A percentile compares a stretch with the other conserved stretches of the same genome.
Conservation (phyloP, 1,140 invertebrate species). For the Pomacea maculata region DNA sequence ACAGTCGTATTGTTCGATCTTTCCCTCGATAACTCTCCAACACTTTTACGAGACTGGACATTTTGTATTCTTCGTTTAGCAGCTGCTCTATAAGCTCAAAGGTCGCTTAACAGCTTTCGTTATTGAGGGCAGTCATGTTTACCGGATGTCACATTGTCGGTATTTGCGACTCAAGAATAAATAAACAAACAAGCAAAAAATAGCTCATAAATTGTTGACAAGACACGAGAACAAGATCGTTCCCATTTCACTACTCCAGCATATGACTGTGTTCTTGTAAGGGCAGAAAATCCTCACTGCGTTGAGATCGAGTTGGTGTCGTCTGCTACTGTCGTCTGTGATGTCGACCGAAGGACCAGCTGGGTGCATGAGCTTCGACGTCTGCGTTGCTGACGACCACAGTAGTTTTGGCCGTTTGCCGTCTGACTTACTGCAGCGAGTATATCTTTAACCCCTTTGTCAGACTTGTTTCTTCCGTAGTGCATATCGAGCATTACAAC, state of each 20-base stretch:
- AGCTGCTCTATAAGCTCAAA: background rate
- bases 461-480: too few species aligned
- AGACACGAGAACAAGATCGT: background rate
- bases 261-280: too few species aligned
- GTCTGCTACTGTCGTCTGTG: too few species aligned
- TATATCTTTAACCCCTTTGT: too few species aligned
- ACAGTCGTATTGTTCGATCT: slow-evolving; percentile 73
- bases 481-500: too few species aligned
- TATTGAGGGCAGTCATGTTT: slow-evolving; percentile 1
- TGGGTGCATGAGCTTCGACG: too few species aligned
- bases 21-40: slow-evolving; percentile 70
- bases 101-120: slow-evolving; percentile 4
- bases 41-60: slow-evolving; percentile 38
- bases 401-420: too few species aligned
- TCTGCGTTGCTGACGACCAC: too few species aligned
- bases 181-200: background rate
- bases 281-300: too few species aligned
- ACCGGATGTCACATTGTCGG: background rate
- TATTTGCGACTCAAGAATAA: slow-evolving; percentile 1
- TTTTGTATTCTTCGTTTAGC: background rate
- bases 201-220: background rate
- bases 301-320: too few species aligned
- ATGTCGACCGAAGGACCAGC: too few species aligned
- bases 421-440: too few species aligned
- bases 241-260: background rate